Evolutionary conservation across 2,113 vertebrate species (phyloP).

Genomic region (Phalacrocorax pelagicus): DNA sequence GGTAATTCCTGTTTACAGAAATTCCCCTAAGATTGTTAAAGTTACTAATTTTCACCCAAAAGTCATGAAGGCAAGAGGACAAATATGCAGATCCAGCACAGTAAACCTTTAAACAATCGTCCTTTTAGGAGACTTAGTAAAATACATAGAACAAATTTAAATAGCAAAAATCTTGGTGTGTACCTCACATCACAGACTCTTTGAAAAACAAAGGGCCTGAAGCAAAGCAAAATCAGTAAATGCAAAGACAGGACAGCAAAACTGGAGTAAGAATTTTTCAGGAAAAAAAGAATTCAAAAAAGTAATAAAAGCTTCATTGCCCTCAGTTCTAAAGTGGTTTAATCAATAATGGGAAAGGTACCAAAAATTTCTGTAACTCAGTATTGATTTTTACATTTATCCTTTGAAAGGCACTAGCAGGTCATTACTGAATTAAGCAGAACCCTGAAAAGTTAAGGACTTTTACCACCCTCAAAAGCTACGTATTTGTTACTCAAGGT

Average conservation of each 20-base stretch:
- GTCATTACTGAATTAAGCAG: neutral
- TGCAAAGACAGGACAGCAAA: neutral
- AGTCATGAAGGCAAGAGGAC: neutral
- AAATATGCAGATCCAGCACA: neutral
- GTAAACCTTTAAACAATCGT: neutral
- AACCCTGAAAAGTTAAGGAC: neutral
- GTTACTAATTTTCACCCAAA: neutral
- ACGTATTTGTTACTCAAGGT: neutral
- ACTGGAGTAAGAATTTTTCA: neutral
- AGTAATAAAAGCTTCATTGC: neutral
- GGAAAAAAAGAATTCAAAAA: neutral
- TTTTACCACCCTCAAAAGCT: neutral
- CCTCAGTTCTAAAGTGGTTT: neutral
- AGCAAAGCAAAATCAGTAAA: neutral
- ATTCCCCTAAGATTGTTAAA: neutral
- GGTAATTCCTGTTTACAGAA: neutral
- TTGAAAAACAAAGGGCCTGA: neutral
- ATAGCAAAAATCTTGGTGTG: neutral
- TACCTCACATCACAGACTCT: neutral
- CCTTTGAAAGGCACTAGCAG: neutral
- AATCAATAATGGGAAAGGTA: constrained; percentile 38
- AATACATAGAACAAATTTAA: neutral
- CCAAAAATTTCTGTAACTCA: neutral
- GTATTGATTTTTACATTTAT: constrained; percentile 31
- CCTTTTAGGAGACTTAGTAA: neutral